These are phyloP conservation scores for Globicephala melas DNA, from an alignment of 2,113 vertebrate genomes.

Conservation along the genomic window DNA sequence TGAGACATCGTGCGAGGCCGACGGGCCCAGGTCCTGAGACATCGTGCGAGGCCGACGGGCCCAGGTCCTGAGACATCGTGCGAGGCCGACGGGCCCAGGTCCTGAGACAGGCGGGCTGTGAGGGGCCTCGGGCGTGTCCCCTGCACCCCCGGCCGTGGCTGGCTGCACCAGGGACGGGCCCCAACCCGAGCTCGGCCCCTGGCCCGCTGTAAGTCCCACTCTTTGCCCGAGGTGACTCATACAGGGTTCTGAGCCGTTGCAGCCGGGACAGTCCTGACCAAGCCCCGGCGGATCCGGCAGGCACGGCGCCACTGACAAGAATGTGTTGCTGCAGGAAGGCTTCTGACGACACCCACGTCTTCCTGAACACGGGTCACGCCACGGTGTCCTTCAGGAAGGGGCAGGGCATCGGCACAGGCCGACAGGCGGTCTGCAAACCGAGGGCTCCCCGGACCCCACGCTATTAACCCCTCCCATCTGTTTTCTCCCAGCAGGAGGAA, in stretches of 20 bases:
- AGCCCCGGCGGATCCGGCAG: accelerated
- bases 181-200: neutral
- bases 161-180: neutral
- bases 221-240: neutral
- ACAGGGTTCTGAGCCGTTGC: neutral
- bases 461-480: neutral
- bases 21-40: neutral
- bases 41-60: accelerated
- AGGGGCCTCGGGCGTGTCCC: neutral
- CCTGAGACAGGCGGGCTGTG: neutral
- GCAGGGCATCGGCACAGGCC: accelerated
- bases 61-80: no score
- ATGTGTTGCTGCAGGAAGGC: accelerated
- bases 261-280: neutral
- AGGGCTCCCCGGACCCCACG: accelerated
- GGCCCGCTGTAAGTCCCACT: neutral
- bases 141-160: accelerated
- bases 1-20: neutral
- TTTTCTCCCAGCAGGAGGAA: neutral
- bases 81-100: neutral
- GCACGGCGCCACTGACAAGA: accelerated
- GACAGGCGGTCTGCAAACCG: accelerated
- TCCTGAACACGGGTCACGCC: neutral
- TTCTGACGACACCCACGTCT: accelerated
- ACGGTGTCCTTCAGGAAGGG: neutral